Evolutionary conservation across 2,113 vertebrate genomes (phyloP), one percentile per base, ranked within the genome.

Genomic region (Cygnus atratus): DNA sequence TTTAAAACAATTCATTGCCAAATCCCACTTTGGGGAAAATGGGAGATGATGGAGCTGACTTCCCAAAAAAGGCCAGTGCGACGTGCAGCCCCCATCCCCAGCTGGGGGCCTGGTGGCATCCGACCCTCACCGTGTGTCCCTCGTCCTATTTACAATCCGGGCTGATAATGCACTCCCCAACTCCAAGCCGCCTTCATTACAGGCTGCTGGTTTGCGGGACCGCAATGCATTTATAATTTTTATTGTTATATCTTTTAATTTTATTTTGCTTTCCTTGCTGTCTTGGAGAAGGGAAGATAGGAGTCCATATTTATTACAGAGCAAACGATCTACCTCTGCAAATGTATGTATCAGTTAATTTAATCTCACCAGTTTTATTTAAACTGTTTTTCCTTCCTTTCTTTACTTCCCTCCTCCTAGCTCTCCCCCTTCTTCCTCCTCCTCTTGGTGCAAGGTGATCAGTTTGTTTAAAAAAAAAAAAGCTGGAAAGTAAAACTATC

Each of bases 171-270:
- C 4, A 46, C 55, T 57, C 14, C 82, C 91, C 83, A 76, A 58
- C 91, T 43, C 66, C 3, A 13, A 0, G 85, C 86, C 52, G 70
- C 82, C 93, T 98, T 94, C 93, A 90, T 96, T 96, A 94, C 59
- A 92, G 79, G 65, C 89, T 70, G 63, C 4, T 20, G 97, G 88
- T 79, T 96, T 29, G 91, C 15, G 20, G 90, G 93, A 75, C 96
- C 22, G 88, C 95, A 88, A 97, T 97, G 97, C 97, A 98, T 98
- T 98, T 98, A 98, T 98, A 98, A 98, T 98, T 98, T 98, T 98
- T 98, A 98, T 98, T 98, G 98, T 98, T 98, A 97, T 98, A 98
- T 98, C 98, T 98, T 98, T 98, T 98, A 98, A 98, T 98, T 98
- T 98, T 98, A 98, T 97, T 98, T 98, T 97, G 97, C 98, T 98